These are phyloP conservation scores for Bugula neritina DNA, from an alignment of 2,888 invertebrate species.

Conservation along the genomic window DNA sequence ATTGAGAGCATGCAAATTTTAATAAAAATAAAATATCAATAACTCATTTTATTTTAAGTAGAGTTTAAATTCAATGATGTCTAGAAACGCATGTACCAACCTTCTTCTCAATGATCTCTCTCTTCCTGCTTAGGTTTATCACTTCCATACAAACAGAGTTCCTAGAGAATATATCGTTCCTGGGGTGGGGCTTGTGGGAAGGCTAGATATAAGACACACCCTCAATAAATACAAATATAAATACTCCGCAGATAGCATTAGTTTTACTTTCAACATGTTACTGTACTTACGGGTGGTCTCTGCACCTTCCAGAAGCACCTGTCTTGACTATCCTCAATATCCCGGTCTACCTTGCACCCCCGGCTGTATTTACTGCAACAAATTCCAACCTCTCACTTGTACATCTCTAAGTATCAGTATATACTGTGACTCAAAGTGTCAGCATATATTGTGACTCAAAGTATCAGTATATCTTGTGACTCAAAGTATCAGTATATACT, in stretches of 20 bases:
- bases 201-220: not conserved
- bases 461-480: too few species aligned
- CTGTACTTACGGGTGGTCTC: slow-evolving; percentile 67
- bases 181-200: not conserved
- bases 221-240: too few species aligned
- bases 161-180: not conserved
- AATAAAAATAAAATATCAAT: too few species aligned
- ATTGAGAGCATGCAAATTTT: too few species aligned
- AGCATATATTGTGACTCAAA: too few species aligned
- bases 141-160: slow-evolving; percentile 20
- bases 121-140: not conserved
- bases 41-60: too few species aligned
- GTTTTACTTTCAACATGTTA: too few species aligned
- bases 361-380: slow-evolving; percentile 72
- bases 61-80: too few species aligned
- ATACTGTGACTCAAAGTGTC: slow-evolving; percentile 55
- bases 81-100: too few species aligned
- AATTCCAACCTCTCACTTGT: not conserved
- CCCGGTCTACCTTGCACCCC: slow-evolving; percentile 90
- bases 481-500: too few species aligned
- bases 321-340: slow-evolving; percentile 89
- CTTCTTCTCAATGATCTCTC: slow-evolving; percentile 1
- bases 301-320: slow-evolving; percentile 95
- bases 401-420: not conserved
- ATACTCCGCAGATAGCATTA: too few species aligned